Base-by-base conservation (phyloP, 2,888 invertebrate species). In the Theristus sp. region DNA sequence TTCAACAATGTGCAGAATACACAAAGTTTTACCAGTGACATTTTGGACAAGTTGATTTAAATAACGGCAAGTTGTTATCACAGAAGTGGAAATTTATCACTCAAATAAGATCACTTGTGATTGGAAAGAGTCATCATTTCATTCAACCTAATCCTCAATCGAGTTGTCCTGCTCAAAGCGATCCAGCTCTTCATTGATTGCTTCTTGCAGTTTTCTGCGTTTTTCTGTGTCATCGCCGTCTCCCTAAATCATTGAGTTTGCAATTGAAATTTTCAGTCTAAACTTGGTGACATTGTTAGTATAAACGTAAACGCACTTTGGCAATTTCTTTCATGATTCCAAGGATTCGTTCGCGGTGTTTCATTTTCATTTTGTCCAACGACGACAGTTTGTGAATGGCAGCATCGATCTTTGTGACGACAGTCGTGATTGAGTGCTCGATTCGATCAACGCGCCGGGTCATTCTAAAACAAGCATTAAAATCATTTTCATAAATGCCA, bases 381-480 rank as follows among this genome's bases (percentile, higher is more conserved):
- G 73, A 73, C 67, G 78, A 78, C 66, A 79, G 69, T 68, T 78
- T 78, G 49, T 76, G 74, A 57, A 80, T 68, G n/a, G 79, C 78
- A 6, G 77, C 76, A 64, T 80, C 79, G 60, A 80, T 79, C 69
- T 79, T 78, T 63, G 75, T 65, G 13, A 75, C 72, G 56, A 75
- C 78, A 66, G 76, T 75, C 62, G 76, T 77, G 63, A 80, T 76
- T 56, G 77, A 77, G 28, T 46, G 47, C 46, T 54, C 62, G 55
- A 53, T 61, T 31, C 57, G 55, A 49, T 54, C 63, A 56, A 56
- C 61, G 20, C 58, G 61, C 46, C 53, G 49, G 29, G 24, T 61
- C 58, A 31, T 28, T 60, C 59, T 65, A 22, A 26, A 27, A 38
- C n/a, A n/a, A n/a, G n/a, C n/a, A n/a, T n/a, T n/a, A n/a, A n/a